phyloP scores from a whole-genome alignment of 2,113 vertebrate genomes.

The Entelurus aequoreus region DNA sequence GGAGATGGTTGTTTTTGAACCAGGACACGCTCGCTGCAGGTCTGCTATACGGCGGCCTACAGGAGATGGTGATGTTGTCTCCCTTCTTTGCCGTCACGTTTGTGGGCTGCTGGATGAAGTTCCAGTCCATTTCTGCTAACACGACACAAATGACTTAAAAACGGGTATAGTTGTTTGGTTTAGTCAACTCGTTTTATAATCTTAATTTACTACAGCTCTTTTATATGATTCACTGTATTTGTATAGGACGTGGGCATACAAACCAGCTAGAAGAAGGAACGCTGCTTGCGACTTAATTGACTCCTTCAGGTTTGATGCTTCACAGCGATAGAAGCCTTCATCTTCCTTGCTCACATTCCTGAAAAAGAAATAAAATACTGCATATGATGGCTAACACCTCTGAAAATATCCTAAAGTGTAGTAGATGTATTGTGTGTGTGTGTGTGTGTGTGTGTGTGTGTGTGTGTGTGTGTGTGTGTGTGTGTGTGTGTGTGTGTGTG shows the following conservation, averaged over 20 bases:
- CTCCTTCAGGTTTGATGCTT: conserved; percentile 59
- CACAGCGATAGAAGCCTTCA: conserved; percentile 72
- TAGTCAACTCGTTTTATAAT: too few relatives aligned
- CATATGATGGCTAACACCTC: not conserved
- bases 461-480: not conserved
- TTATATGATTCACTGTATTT: too few relatives aligned
- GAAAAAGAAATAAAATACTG: conserved; percentile 9
- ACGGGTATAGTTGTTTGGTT: not conserved
- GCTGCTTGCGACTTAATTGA: conserved; percentile 57
- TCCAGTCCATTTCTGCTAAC: conserved; percentile 69
- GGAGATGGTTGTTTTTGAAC: conserved; percentile 66
- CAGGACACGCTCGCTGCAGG: conserved; percentile 65
- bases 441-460: not conserved
- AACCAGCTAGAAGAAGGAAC: conserved; percentile 67
- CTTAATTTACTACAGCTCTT: not conserved
- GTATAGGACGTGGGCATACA: not conserved
- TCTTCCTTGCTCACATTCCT: conserved; percentile 68
- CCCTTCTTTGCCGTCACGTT: conserved; percentile 56
- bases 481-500: not conserved
- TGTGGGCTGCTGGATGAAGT: conserved; percentile 60
- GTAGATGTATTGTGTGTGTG: not conserved
- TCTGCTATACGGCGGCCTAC: conserved; percentile 63
- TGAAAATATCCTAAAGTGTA: not conserved
- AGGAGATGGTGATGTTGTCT: conserved; percentile 55
- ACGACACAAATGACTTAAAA: not conserved